phyloP scores from a whole-genome alignment of 2,797 vertebrate genomes.

The Mormyrus proboscirostris region DNA sequence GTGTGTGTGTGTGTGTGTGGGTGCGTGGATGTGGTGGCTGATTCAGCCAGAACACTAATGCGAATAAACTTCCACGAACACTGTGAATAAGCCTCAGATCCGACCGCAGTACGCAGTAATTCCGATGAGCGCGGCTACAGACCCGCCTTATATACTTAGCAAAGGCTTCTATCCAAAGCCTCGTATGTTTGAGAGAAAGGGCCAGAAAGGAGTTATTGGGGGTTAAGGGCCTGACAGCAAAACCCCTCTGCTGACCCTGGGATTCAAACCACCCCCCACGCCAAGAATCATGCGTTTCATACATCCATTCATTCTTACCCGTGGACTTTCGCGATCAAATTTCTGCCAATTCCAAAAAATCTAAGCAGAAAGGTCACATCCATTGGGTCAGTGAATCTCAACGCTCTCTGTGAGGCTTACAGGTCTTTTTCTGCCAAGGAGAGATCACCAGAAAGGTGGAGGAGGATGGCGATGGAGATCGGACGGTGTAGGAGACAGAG shows the following conservation, averaged over 20 bases:
- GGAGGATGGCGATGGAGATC: background rate
- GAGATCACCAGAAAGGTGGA: background rate
- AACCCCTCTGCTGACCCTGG: background rate
- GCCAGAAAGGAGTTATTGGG: background rate
- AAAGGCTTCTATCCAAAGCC: background rate
- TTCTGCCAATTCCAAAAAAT: background rate
- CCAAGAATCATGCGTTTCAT: background rate
- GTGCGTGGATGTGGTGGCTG: background rate
- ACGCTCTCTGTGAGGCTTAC: background rate
- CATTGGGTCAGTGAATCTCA: background rate
- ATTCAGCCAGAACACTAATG: background rate
- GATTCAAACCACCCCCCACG: background rate
- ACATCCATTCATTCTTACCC: background rate
- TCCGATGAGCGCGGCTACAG: background rate
- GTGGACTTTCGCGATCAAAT: background rate
- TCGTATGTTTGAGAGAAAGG: background rate
- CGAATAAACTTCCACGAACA: background rate
- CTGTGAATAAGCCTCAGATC: background rate
- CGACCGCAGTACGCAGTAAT: background rate
- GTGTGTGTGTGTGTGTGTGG: conserved; percentile 37
- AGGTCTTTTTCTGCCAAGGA: background rate
- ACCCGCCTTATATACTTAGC: background rate
- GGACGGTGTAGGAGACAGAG: background rate
- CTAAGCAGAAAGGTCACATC: background rate
- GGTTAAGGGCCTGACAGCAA: background rate